Conservation (phyloP, 92 coral and sea anemone species). For the Porites cylindrica region DNA sequence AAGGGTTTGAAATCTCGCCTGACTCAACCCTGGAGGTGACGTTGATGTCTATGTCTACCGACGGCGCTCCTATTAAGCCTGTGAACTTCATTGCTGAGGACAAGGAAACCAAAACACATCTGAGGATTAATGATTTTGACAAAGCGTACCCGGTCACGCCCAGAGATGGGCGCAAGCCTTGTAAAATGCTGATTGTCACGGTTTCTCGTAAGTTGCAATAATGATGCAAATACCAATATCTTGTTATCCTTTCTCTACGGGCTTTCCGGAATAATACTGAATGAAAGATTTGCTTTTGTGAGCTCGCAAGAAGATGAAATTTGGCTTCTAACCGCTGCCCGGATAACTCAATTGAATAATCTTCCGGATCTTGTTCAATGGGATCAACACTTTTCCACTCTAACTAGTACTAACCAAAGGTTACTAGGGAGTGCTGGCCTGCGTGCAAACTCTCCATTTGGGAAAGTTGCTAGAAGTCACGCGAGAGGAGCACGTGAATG, state of each 20-base stretch:
- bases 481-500: too few species aligned
- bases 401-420: too few species aligned
- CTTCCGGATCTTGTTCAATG: too few species aligned
- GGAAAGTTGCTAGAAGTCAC: too few species aligned
- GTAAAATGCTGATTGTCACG: conserved; percentile 81
- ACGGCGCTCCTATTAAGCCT: conserved; percentile 85
- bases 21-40: conserved; percentile 94
- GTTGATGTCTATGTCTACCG: conserved; percentile 98
- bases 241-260: not conserved
- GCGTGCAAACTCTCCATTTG: too few species aligned
- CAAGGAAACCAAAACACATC: conserved; percentile 71
- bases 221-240: not conserved
- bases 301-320: too few species aligned
- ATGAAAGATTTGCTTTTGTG: too few species aligned
- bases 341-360: too few species aligned
- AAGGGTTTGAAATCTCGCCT: conserved; percentile 85
- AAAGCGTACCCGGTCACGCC: conserved; percentile 84
- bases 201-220: conserved; percentile 79
- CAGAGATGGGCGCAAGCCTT: conserved; percentile 81
- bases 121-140: conserved; percentile 87
- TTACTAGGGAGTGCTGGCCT: too few species aligned
- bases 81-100: conserved; percentile 90
- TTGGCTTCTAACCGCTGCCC: too few species aligned
- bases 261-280: not conserved
- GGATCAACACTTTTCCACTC: too few species aligned